Evolutionary conservation across 2,888 invertebrate genomes (phyloP).

Genomic region (Galerucella calmariensis): DNA sequence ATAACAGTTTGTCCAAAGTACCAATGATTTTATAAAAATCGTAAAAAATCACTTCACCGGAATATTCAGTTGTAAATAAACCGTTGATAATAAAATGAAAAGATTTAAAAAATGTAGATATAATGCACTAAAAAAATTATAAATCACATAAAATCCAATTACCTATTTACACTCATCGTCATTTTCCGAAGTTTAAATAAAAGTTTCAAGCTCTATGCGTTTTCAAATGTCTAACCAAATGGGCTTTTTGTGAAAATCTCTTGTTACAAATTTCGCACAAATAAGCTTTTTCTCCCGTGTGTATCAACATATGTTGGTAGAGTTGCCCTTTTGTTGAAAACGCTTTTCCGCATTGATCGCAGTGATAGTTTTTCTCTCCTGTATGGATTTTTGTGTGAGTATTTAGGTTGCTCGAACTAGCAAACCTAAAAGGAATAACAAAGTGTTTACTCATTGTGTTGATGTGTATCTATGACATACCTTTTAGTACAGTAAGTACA

Average conservation of each 20-base stretch:
- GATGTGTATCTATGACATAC: constrained; percentile 5
- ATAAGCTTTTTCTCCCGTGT: constrained; percentile 64
- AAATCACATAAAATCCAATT: no score
- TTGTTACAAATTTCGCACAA: constrained; percentile 64
- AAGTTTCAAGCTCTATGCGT: constrained; percentile 55
- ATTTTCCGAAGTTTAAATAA: background rate
- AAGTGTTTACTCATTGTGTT: background rate
- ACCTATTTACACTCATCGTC: no score
- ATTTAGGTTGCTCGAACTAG: constrained; percentile 63
- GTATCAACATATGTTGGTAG: constrained; percentile 63
- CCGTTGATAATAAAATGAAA: no score
- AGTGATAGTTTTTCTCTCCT: constrained; percentile 64
- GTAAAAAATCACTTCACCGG: no score
- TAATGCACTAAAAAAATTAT: no score
- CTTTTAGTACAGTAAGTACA: constrained; percentile 63
- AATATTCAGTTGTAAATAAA: no score
- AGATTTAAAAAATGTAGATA: no score
- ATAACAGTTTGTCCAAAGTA: no score
- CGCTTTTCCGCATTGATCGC: constrained; percentile 63
- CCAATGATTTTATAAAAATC: no score
- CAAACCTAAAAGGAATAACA: constrained; percentile 52
- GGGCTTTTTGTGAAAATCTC: constrained; percentile 64
- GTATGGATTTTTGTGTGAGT: constrained; percentile 64
- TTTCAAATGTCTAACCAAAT: constrained; percentile 62
- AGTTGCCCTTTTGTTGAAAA: constrained; percentile 65